Percentiles rank a stretch among this genome's conserved stretches.
Conservation (phyloP, 2,113 vertebrate genomes). For the Axis porcinus region DNA sequence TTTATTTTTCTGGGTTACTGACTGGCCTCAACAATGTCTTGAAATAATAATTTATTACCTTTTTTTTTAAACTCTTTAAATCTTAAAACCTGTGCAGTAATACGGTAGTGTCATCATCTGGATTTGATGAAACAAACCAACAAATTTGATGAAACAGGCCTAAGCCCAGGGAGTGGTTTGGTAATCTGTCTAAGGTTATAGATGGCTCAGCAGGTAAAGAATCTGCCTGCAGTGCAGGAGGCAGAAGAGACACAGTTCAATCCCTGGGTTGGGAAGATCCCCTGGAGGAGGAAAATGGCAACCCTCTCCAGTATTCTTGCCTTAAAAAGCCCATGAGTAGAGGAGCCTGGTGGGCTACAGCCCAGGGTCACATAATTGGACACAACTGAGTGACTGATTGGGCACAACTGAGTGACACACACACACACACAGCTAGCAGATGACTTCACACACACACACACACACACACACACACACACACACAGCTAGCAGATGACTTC, state of each 20-base stretch:
- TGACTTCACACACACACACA: too few relatives aligned
- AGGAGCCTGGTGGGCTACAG: neutral
- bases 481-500: neutral
- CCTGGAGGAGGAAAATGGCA: neutral
- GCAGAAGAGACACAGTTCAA: neutral
- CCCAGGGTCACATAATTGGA: neutral
- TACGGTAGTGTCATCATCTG: neutral
- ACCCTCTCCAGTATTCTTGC: neutral
- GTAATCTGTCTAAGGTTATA: constrained; percentile 2
- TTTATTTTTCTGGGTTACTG: neutral
- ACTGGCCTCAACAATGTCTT: neutral
- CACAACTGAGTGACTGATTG: neutral
- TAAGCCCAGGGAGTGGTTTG: neutral
- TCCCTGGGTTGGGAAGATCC: neutral
- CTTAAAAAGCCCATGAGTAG: neutral
- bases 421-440: neutral
- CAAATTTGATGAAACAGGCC: neutral
- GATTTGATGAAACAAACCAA: neutral
- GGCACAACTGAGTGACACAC: too few relatives aligned
- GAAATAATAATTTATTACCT: neutral
- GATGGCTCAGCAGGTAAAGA: neutral
- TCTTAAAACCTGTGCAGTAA: neutral
- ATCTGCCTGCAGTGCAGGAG: neutral
- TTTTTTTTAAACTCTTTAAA: neutral
- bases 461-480: neutral